These are phyloP conservation scores for Phodopus roborovskii DNA, from an alignment of 2,113 vertebrate species.

Conservation along the genomic window DNA sequence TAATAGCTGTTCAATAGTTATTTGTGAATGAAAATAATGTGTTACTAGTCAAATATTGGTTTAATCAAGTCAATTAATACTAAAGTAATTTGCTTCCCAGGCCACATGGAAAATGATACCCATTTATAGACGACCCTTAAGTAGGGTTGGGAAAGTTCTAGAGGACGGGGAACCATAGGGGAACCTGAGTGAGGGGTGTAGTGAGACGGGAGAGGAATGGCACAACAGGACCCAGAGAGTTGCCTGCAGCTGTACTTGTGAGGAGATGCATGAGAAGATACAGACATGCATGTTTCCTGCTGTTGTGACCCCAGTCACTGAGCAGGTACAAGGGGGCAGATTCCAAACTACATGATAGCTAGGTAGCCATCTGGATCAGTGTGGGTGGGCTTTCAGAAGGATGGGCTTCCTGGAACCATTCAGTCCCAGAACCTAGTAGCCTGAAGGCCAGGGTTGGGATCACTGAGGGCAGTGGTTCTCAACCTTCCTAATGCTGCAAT, in stretches of 20 bases:
- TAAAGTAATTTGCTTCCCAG: not conserved
- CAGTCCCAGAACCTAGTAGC: accelerated
- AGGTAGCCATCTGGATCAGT: not conserved
- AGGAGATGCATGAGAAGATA: not conserved
- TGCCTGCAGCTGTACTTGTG: not conserved
- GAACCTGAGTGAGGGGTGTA: not conserved
- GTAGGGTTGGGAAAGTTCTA: not conserved
- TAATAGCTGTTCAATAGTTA: not conserved
- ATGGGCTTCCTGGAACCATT: not conserved
- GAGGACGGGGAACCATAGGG: not conserved
- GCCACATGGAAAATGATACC: not conserved
- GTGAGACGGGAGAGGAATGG: not conserved
- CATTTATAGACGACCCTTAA: too few species aligned
- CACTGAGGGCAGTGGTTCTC: not conserved
- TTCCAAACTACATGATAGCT: not conserved
- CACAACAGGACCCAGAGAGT: not conserved
- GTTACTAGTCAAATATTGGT: not conserved
- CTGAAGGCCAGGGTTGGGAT: not conserved
- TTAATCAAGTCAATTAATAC: not conserved
- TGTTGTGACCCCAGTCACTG: not conserved
- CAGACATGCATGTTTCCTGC: not conserved
- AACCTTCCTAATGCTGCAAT: not conserved
- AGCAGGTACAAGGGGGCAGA: not conserved
- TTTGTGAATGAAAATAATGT: conserved; percentile 34
- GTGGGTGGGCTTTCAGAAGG: not conserved